Conservation (phyloP, 1,140 invertebrate species). For the Tetramorium alpestre region DNA sequence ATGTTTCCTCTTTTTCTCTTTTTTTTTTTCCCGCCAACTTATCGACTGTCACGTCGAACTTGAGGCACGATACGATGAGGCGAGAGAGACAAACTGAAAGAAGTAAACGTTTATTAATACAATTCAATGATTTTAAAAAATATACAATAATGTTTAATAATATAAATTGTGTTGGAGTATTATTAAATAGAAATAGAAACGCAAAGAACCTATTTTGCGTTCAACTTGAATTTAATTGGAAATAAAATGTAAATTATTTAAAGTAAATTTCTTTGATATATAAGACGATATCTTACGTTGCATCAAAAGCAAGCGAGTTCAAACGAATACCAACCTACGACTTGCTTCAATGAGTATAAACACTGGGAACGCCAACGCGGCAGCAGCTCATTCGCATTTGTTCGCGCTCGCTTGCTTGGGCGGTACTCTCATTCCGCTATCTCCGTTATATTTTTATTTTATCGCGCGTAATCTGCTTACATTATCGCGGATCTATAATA, state of each 20-base stretch:
- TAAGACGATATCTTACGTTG: not conserved
- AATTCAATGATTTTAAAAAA: not conserved
- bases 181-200: not conserved
- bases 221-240: not conserved
- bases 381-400: not conserved
- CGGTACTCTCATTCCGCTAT: not conserved
- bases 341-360: not conserved
- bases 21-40: not conserved
- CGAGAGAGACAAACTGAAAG: not conserved
- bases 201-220: not conserved
- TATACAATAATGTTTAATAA: not conserved
- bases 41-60: not conserved
- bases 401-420: not conserved
- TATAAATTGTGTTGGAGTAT: not conserved
- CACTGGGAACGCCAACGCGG: not conserved
- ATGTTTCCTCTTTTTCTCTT: not conserved
- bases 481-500: not conserved
- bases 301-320: not conserved
- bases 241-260: not conserved
- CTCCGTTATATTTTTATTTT: not conserved
- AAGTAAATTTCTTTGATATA: not conserved
- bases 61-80: not conserved
- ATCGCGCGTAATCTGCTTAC: not conserved
- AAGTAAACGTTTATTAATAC: slow-evolving; percentile 21
- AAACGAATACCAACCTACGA: not conserved